These are phyloP conservation scores for Enoplolaimus lenunculus DNA, from an alignment of 2,888 invertebrate genomes.

Conservation along the genomic window DNA sequence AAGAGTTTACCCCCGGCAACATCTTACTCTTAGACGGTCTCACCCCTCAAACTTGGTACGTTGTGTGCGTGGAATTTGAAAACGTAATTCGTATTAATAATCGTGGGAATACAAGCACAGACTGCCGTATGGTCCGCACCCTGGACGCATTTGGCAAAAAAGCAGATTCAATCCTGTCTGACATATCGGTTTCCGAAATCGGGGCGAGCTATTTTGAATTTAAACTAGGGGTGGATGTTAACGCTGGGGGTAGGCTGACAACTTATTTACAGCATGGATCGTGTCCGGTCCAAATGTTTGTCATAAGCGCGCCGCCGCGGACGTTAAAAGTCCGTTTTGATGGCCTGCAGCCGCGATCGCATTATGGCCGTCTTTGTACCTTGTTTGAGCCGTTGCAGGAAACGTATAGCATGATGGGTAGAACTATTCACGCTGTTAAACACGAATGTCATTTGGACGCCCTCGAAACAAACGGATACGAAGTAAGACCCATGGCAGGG, in stretches of 20 bases:
- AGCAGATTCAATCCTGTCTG: constrained; percentile 29
- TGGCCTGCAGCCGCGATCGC: constrained; percentile 27
- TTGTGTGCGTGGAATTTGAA: constrained; percentile 33
- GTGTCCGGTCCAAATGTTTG: constrained; percentile 29
- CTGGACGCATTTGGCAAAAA: constrained; percentile 30
- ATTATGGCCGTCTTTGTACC: constrained; percentile 31
- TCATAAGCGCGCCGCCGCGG: constrained; percentile 26
- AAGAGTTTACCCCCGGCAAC: no score
- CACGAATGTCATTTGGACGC: constrained; percentile 3
- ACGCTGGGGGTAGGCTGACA: constrained; percentile 30
- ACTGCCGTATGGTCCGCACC: constrained; percentile 30
- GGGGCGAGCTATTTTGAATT: background rate
- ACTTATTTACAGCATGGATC: constrained; percentile 27
- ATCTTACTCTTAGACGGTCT: background rate
- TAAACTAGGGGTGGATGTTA: constrained; percentile 16
- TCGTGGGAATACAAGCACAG: constrained; percentile 29
- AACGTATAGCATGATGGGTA: constrained; percentile 31
- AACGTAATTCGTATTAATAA: constrained; percentile 32
- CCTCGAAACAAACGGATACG: background rate
- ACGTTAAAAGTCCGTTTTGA: constrained; percentile 29
- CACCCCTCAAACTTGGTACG: constrained; percentile 28
- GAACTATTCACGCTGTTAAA: constrained; percentile 19
- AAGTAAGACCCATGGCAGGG: no score
- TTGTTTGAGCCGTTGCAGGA: constrained; percentile 31
- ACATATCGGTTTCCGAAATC: constrained; percentile 22